These are phyloP conservation scores for Bradypodion pumilum DNA, from an alignment of 2,797 vertebrate genomes.

Conservation along the genomic window DNA sequence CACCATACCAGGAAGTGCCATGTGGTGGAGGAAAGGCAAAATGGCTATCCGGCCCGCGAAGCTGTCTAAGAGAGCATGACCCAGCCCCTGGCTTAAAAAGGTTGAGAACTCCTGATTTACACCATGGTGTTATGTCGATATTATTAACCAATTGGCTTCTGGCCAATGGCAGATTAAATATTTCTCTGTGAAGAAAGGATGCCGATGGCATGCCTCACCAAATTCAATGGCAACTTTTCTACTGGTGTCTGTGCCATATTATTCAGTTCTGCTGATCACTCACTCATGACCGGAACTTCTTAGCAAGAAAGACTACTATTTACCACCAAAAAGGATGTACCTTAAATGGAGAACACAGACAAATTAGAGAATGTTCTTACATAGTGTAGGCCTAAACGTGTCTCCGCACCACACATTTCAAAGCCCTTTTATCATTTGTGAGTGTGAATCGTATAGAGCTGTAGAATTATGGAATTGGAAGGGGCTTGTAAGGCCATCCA, in stretches of 20 bases:
- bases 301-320: slow-evolving; percentile 32
- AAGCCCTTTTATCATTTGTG: not conserved
- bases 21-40: too few relatives aligned
- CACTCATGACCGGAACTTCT: slow-evolving; percentile 35
- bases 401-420: not conserved
- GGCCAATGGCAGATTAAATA: not conserved
- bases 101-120: too few relatives aligned
- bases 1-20: too few relatives aligned
- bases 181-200: not conserved
- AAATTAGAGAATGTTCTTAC: not conserved
- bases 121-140: too few relatives aligned
- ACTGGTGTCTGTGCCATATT: too few relatives aligned
- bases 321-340: not conserved
- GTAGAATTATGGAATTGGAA: too few relatives aligned
- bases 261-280: not conserved
- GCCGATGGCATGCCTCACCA: not conserved
- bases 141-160: too few relatives aligned
- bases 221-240: slow-evolving; percentile 10
- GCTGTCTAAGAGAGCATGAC: too few relatives aligned
- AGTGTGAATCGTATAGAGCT: too few relatives aligned
- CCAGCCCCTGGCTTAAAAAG: too few relatives aligned
- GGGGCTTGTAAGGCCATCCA: too few relatives aligned
- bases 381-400: not conserved
- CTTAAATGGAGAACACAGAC: not conserved
- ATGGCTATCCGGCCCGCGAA: too few relatives aligned